Conservation (phyloP, 2,113 vertebrate genomes). For the Chionis minor region DNA sequence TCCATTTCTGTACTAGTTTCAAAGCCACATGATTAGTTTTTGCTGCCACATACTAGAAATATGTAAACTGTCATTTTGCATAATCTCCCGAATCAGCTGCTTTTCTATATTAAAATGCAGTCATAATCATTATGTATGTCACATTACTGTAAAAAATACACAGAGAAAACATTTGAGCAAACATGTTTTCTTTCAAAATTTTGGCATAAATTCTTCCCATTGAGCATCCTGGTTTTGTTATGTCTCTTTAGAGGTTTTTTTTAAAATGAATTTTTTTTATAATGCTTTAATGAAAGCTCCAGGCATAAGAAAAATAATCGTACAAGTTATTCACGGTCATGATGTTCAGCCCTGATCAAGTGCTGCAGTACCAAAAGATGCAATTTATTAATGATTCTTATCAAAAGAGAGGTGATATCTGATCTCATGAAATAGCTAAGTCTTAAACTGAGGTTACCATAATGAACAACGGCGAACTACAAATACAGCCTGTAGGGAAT, state of each 20-base stretch:
- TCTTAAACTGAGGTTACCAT: neutral
- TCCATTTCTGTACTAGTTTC: neutral
- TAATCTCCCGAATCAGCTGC: neutral
- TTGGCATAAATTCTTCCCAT: neutral
- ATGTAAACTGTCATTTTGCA: neutral
- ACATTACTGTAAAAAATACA: neutral
- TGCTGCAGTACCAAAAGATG: neutral
- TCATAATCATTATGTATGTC: neutral
- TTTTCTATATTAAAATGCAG: constrained; percentile 3
- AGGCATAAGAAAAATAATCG: neutral
- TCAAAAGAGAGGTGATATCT: neutral
- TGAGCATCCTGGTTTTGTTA: neutral
- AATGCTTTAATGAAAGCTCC: neutral
- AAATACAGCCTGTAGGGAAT: neutral
- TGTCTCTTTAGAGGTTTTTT: neutral
- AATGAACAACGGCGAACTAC: neutral
- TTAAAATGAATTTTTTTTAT: neutral
- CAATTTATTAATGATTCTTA: neutral
- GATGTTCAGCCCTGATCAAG: neutral
- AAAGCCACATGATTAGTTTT: neutral
- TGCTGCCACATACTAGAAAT: neutral
- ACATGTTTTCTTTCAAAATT: neutral
- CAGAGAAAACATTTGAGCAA: neutral
- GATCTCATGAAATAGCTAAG: neutral
- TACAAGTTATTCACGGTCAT: neutral